phyloP scores from a whole-genome alignment of 2,888 invertebrate genomes.

The Macrosoma leucophasiata region DNA sequence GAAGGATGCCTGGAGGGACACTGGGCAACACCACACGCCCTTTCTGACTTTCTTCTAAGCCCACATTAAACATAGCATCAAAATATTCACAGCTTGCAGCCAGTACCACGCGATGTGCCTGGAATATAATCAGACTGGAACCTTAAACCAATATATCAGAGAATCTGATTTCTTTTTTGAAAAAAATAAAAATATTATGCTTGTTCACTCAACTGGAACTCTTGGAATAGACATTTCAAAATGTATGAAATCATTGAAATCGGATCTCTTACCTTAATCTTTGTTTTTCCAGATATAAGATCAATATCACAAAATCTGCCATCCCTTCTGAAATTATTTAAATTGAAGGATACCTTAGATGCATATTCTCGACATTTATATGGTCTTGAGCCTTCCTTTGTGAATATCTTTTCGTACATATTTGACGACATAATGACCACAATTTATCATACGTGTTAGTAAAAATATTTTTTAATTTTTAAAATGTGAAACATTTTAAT shows the following conservation, averaged over 20 bases:
- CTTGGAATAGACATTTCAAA: too few relatives aligned
- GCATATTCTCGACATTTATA: conserved; percentile 75
- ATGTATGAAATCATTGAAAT: too few relatives aligned
- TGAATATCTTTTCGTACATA: conserved; percentile 47
- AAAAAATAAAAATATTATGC: too few relatives aligned
- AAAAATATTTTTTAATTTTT: too few relatives aligned
- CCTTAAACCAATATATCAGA: neutral
- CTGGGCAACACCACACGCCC: conserved; percentile 87
- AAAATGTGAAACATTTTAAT: too few relatives aligned
- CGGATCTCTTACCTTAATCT: conserved; percentile 73
- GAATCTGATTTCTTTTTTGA: neutral
- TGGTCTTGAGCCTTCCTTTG: conserved; percentile 60
- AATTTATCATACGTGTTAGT: too few relatives aligned
- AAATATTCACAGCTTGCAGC: conserved; percentile 95
- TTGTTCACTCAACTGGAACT: too few relatives aligned
- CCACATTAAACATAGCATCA: conserved; percentile 94
- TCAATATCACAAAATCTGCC: conserved; percentile 91
- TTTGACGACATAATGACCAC: conserved; percentile 43
- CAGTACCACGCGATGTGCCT: conserved; percentile 90
- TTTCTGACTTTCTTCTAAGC: conserved; percentile 87
- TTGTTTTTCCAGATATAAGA: conserved; percentile 83
- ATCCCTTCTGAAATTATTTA: conserved; percentile 83
- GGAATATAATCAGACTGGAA: too few relatives aligned
- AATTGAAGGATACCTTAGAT: conserved; percentile 80
- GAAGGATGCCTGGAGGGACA: conserved; percentile 83